These are phyloP conservation scores for Belgica antarctica DNA, from an alignment of 2,888 invertebrate species.

Conservation along the genomic window DNA sequence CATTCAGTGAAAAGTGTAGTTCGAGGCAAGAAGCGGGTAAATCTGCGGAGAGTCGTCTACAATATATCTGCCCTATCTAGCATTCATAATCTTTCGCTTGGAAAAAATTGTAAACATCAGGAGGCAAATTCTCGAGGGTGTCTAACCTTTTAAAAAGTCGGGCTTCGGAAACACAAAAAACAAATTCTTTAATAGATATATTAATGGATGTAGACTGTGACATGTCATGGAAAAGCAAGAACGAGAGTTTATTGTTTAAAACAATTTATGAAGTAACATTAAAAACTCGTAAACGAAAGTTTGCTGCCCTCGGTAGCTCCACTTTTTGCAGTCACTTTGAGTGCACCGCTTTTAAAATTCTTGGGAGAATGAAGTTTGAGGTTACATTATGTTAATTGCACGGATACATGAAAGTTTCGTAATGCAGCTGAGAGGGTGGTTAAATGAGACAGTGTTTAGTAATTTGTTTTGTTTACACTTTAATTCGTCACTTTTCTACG, in stretches of 20 bases:
- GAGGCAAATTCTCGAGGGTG: not conserved
- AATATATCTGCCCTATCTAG: not conserved
- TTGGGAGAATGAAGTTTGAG: too few relatives aligned
- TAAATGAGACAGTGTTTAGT: too few relatives aligned
- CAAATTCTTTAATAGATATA: slow-evolving; percentile 20
- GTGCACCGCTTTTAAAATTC: too few relatives aligned
- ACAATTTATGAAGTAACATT: slow-evolving; percentile 17
- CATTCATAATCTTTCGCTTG: not conserved
- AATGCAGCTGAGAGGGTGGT: too few relatives aligned
- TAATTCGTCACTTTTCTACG: too few relatives aligned
- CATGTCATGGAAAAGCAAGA: not conserved
- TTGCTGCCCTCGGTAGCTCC: too few relatives aligned
- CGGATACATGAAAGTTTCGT: too few relatives aligned
- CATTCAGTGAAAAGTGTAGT: not conserved
- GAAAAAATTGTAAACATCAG: slow-evolving; percentile 11
- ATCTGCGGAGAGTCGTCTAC: not conserved
- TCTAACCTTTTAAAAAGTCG: not conserved
- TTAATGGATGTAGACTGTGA: not conserved
- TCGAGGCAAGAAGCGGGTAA: not conserved
- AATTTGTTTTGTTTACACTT: too few relatives aligned
- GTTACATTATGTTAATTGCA: too few relatives aligned
- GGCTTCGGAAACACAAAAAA: not conserved
- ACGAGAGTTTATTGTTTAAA: not conserved
- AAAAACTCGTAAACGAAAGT: too few relatives aligned
- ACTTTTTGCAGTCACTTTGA: too few relatives aligned